Evolutionary conservation across 2,888 invertebrate species (phyloP), one percentile per base, ranked within the genome.

Genomic region (Neoaliturus tenellus): DNA sequence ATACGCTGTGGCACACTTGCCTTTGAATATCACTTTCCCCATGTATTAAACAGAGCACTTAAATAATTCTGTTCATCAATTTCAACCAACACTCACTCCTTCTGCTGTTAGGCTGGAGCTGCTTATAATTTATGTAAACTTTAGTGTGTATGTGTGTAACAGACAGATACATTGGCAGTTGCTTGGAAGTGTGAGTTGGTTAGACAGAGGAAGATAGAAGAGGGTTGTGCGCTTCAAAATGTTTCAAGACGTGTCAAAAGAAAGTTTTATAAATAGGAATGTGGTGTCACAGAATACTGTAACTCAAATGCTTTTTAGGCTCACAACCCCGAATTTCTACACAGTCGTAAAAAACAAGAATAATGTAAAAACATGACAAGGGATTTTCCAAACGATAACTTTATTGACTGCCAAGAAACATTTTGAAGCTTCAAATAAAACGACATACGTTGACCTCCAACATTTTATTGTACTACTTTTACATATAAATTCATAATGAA

Each of bases 371-470:
- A 44, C 17, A 3, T 12, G 44, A 44, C 44, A 44, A 44, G 44
- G 6, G 44, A 44, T 17, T 8, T 5, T 25, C 20, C n/a, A 14
- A 35, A 39, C 6, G 39, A 73, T 6, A 73, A 39, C 73, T 48
- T 75, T 75, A 73, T 44, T 44, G 44, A 39, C 44, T 48, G 55
- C 28, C 71, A 62, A 39, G 86, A 85, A 87, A 87, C 87, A 87
- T 85, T 87, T 87, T 87, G 87, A 87, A 87, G 87, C 87, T 86
- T 71, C 55, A 39, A 75, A 48, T 33, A 81, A 73, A 58, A 80
- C 78, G 62, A 82, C 48, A 81, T 55, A 69, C 12, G 6, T 35
- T 55, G 55, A 51, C 55, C 20, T 78, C 78, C 78, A 78, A 55
- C 78, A 55, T 78, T 78, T 78, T 78, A 78, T 78, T 78, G 78